phyloP scores from a whole-genome alignment of 2,113 vertebrate genomes.

The Pluvianellus socialis region DNA sequence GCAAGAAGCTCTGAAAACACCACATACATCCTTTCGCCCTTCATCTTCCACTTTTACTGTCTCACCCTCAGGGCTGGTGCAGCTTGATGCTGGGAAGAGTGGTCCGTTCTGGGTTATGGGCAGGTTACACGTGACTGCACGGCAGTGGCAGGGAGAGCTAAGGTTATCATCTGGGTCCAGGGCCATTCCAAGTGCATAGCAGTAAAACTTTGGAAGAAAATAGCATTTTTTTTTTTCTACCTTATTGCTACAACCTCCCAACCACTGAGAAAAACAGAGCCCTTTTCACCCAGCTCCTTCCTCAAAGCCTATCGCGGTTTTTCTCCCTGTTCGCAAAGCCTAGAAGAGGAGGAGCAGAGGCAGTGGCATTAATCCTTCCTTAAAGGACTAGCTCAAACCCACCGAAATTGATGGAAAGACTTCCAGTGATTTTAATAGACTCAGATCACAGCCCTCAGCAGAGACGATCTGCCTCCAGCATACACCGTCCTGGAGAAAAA shows the following conservation, averaged over 20 bases:
- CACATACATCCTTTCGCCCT: background rate
- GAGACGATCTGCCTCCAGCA: background rate
- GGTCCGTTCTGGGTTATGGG: background rate
- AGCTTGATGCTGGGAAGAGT: background rate
- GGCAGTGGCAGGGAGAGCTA: background rate
- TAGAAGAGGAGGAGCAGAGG: background rate
- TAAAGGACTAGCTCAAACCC: background rate
- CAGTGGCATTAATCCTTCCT: background rate
- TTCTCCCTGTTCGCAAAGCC: background rate
- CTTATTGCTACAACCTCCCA: background rate
- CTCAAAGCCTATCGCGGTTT: background rate
- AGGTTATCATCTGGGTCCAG: background rate
- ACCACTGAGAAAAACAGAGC: background rate
- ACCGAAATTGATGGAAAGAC: background rate
- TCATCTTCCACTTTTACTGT: background rate
- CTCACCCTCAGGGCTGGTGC: background rate
- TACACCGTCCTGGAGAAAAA: background rate
- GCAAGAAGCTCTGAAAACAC: background rate
- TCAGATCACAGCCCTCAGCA: background rate
- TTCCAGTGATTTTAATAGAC: background rate
- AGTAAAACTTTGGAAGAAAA: background rate
- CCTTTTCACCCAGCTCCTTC: background rate
- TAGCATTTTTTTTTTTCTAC: background rate
- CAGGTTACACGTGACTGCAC: accelerated
- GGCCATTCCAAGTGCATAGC: background rate